A percentile compares a stretch with the other conserved stretches of the same genome.
phyloP scores from a whole-genome alignment of 2,113 vertebrate species.

The Petrocephalus zakoni region DNA sequence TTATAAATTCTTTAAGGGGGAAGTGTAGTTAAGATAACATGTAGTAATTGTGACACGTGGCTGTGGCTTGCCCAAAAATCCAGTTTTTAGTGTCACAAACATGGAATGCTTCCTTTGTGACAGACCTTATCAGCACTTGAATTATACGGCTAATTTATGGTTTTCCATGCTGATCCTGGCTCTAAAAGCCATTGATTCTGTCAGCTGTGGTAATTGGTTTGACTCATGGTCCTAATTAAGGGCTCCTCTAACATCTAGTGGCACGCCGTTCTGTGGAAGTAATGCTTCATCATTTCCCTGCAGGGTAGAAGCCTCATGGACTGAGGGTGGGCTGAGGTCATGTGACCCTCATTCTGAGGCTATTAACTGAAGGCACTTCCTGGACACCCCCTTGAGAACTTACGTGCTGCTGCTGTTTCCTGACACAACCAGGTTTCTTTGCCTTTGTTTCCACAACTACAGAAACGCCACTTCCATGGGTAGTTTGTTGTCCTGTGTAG shows the following conservation, averaged over 20 bases:
- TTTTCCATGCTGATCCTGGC: not conserved
- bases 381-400: not conserved
- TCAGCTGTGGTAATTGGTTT: not conserved
- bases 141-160: not conserved
- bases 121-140: not conserved
- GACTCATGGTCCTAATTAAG: not conserved
- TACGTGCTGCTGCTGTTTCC: not conserved
- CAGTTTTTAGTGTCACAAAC: not conserved
- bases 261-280: not conserved
- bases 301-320: not conserved
- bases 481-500: not conserved
- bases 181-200: conserved; percentile 7
- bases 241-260: not conserved
- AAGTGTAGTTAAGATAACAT: not conserved
- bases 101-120: not conserved
- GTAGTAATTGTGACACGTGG: not conserved
- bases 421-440: not conserved
- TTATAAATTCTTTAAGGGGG: not conserved
- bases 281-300: not conserved
- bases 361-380: not conserved
- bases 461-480: not conserved
- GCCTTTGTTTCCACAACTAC: not conserved
- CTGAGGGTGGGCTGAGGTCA: not conserved
- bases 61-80: not conserved
- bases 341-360: not conserved